These are phyloP conservation scores for Deilephila elpenor DNA, from an alignment of 2,888 invertebrate genomes.

Conservation along the genomic window DNA sequence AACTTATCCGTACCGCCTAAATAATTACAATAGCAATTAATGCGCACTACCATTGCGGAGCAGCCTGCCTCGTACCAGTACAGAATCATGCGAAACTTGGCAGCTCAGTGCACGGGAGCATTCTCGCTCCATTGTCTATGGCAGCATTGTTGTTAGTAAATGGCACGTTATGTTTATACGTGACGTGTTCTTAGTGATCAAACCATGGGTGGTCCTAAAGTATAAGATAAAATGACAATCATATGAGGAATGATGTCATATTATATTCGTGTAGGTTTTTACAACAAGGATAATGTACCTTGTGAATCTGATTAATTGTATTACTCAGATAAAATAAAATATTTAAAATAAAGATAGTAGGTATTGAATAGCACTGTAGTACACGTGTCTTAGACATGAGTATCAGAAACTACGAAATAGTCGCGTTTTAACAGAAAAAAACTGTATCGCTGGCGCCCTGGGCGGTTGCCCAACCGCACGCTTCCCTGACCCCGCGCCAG, in stretches of 20 bases:
- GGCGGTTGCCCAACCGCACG: too few relatives aligned
- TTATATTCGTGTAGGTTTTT: not conserved
- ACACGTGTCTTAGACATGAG: too few relatives aligned
- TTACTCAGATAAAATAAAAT: too few relatives aligned
- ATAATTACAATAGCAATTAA: conserved; percentile 62
- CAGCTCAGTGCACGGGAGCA: conserved; percentile 44
- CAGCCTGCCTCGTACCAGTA: not conserved
- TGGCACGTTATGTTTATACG: conserved; percentile 57
- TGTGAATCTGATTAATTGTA: too few relatives aligned
- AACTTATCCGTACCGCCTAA: conserved; percentile 48
- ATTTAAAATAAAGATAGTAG: too few relatives aligned
- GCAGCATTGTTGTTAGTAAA: conserved; percentile 52
- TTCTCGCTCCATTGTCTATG: conserved; percentile 36
- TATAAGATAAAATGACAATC: not conserved
- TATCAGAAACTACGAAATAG: too few relatives aligned
- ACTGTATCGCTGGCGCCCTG: too few relatives aligned
- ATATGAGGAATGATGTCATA: not conserved
- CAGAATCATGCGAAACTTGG: conserved; percentile 44
- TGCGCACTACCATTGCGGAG: conserved; percentile 40
- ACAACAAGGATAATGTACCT: not conserved
- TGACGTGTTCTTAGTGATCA: not conserved
- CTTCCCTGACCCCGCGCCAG: too few relatives aligned
- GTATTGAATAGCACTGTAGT: too few relatives aligned
- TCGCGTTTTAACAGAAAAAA: too few relatives aligned
- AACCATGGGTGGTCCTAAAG: conserved; percentile 24